Base-by-base conservation (phyloP, 2,113 vertebrate species). In the Sisor rabdophorus region DNA sequence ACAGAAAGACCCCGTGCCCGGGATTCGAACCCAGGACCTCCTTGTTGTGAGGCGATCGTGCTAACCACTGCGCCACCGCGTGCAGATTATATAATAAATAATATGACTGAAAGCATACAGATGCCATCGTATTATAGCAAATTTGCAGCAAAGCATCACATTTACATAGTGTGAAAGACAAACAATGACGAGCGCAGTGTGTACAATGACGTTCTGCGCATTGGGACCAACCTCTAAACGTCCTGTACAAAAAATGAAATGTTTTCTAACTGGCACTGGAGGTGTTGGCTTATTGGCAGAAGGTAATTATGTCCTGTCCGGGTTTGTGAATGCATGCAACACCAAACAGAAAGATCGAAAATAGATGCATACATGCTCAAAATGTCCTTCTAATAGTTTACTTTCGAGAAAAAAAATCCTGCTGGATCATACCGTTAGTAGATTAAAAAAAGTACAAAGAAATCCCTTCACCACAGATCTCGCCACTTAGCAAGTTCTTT, bases 151-250 rank as follows among this genome's bases (percentile, higher is more conserved):
- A 20, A 19, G 26, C 19, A 63, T 32, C n/a, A 48, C 22, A 67
- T 67, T 17, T 24, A 17, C 28, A 17, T 63, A 44, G 19, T 4
- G 12, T 40, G 20, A 60, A 54, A 79, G 67, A 44, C 50, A 48
- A n/a, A 64, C 32, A 24, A 52, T 58, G 24, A 55, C 22, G 16
- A 55, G 52, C 0, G 11, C 22, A 44, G 36, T 30, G 1, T 16
- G 30, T 22, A 44, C 48, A 24, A 50, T 48, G 63, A n/a, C 22
- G 63, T 76, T 22, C 40, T 61, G 55, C 26, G n/a, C 67, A 53
- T 10, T 44, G 56, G 68, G 76, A 63, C 36, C 47, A 54, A 78
- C 76, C 68, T 78, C 58, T 71, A 71, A 71, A 64, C 15, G 76
- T 61, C 68, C 76, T 71, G 28, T 64, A 58, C 11, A 47, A 36